Evolutionary conservation across 2,888 invertebrate genomes (phyloP), one percentile per base, ranked within the genome.

Genomic region (Lochmaea crataegi): DNA sequence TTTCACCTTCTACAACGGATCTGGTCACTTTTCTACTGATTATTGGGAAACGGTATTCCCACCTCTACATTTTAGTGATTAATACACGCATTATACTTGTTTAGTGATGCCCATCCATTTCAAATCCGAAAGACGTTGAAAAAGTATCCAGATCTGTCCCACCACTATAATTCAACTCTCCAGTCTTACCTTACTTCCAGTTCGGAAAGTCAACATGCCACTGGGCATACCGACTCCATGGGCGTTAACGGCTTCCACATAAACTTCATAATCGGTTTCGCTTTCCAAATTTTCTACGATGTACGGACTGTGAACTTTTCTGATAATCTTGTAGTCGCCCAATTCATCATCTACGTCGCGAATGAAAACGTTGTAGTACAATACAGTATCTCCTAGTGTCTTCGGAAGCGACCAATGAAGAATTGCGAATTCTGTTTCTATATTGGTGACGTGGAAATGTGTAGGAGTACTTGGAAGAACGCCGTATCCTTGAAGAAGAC

Each of bases 401-500:
- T 91, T 90, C 0, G 95, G 95, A 0, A 91, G 87, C 0, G 91
- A 90, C 95, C 95, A 96, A 82, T 93, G 93, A 0, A 95, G 87
- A 67, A 95, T 92, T 0, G 93, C 94, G 86, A 93, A 95, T 83
- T 91, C 92, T 0, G 92, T 91, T 79, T 93, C 92, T 75, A 94
- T 91, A 84, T 94, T 93, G 48, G 93, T 91, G 7, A 94, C 90
- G 80, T 91, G 91, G 2, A 95, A 88, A 65, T 89, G 88, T 0
- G 90, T 89, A 0, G 95, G 95, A 0, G 92, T 89, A 41, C 93
- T 92, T 0, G 95, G 93, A 1, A 95, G 88, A 0, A 95, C 95
- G 0, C 94, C 94, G 86, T 95, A 95, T 16, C 95, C 94, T 87
- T 94, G 94, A 76, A 95, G 90, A 26, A 95, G 89, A 84, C 95